These are phyloP conservation scores for Mimumesa dahlbomi DNA, from an alignment of 2,888 invertebrate genomes.

Conservation along the genomic window DNA sequence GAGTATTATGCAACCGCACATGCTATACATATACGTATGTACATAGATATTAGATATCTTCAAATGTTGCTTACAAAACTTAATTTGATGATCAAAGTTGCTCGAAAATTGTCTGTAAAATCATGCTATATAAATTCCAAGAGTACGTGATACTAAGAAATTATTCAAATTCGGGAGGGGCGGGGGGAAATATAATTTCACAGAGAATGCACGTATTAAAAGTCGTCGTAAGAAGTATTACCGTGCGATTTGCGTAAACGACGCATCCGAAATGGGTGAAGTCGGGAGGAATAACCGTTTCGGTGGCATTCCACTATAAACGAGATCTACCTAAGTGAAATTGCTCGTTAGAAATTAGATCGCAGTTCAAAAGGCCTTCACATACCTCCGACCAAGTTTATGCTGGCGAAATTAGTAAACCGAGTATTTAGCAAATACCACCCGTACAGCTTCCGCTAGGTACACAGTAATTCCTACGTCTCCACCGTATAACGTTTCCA, in stretches of 20 bases:
- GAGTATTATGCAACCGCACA: no score
- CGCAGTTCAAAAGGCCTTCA: slow-evolving; percentile 23
- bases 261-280: slow-evolving; percentile 31
- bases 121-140: no score
- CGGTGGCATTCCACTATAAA: slow-evolving; percentile 10
- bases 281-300: slow-evolving; percentile 26
- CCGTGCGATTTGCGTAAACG: slow-evolving; percentile 43
- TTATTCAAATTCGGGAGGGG: no score
- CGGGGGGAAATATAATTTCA: slow-evolving; percentile 1
- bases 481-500: not conserved
- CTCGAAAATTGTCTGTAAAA: no score
- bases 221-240: slow-evolving; percentile 6
- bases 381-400: not conserved
- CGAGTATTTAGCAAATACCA: slow-evolving; percentile 4
- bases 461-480: not conserved
- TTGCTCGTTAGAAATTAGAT: slow-evolving; percentile 52
- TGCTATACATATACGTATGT: no score
- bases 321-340: slow-evolving; percentile 40
- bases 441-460: not conserved
- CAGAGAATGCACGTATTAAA: slow-evolving; percentile 1
- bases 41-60: no score
- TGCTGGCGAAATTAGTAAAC: slow-evolving; percentile 11
- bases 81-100: no score
- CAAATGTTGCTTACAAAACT: no score
- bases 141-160: no score